These are phyloP conservation scores for Drosophila flavopinicola DNA, from an alignment of 2,888 invertebrate genomes.

Conservation along the genomic window DNA sequence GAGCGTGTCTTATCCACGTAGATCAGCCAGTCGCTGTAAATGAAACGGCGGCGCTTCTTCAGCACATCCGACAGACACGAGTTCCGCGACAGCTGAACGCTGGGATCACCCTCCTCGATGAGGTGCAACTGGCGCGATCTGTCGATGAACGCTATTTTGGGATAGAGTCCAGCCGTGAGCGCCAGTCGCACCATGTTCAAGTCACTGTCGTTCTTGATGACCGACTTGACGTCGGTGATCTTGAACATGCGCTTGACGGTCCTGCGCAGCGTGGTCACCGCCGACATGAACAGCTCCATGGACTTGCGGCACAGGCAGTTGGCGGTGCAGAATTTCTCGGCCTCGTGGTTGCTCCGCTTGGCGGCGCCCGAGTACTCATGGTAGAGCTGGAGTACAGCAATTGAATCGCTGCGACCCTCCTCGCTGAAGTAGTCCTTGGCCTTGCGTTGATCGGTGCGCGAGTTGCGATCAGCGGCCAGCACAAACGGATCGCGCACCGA, in stretches of 20 bases:
- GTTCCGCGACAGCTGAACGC: slow-evolving; percentile 86
- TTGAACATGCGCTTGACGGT: slow-evolving; percentile 88
- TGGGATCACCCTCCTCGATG: slow-evolving; percentile 87
- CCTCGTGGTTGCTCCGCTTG: slow-evolving; percentile 25
- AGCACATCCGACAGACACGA: too few species aligned
- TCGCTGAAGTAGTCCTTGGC: slow-evolving; percentile 89
- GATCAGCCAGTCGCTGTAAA: slow-evolving; percentile 92
- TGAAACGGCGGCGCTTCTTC: too few species aligned
- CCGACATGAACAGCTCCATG: slow-evolving; percentile 95
- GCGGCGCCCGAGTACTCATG: slow-evolving; percentile 89
- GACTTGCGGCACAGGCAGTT: slow-evolving; percentile 85
- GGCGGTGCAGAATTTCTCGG: slow-evolving; percentile 63
- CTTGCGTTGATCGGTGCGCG: slow-evolving; percentile 86
- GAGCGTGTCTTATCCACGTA: slow-evolving; percentile 93
- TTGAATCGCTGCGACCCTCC: slow-evolving; percentile 94
- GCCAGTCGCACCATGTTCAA: slow-evolving; percentile 97
- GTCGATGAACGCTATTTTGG: slow-evolving; percentile 92
- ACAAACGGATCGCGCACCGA: slow-evolving; percentile 92
- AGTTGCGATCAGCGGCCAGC: slow-evolving; percentile 88
- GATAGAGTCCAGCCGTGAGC: slow-evolving; percentile 94
- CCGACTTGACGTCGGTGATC: slow-evolving; percentile 85
- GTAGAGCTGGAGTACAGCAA: slow-evolving; percentile 92
- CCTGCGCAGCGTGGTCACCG: slow-evolving; percentile 92
- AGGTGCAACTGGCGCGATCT: slow-evolving; percentile 85
- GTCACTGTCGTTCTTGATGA: slow-evolving; percentile 55